Percentiles rank a stretch among this genome's conserved stretches.
Evolutionary conservation across 2,113 vertebrate species (phyloP).

Genomic region (Chrysemys picta): DNA sequence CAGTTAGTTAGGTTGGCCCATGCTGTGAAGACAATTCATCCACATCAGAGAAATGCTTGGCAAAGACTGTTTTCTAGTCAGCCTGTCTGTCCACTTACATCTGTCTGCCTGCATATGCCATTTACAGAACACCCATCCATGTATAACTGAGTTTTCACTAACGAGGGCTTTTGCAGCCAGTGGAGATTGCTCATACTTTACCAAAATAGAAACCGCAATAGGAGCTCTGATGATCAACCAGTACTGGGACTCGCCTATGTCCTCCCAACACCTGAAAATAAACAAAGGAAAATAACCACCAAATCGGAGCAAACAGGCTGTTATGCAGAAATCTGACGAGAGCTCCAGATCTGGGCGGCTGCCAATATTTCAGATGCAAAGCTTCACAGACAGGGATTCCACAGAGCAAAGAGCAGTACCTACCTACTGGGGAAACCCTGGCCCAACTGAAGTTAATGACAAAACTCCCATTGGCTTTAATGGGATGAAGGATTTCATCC

Average conservation of each 20-base stretch:
- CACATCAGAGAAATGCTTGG: neutral
- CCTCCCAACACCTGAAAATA: slow-evolving; percentile 93
- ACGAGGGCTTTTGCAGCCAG: slow-evolving; percentile 37
- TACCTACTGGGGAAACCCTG: neutral
- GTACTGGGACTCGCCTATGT: slow-evolving; percentile 82
- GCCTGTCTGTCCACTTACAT: neutral
- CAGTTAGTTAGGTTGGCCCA: neutral
- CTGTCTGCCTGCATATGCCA: neutral
- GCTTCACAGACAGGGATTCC: neutral
- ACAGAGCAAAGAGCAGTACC: neutral
- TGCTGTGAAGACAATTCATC: neutral
- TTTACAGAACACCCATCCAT: neutral
- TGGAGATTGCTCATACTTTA: slow-evolving; percentile 78
- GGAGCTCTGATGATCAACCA: slow-evolving; percentile 98
- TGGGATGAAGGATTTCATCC: neutral
- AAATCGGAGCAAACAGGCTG: neutral
- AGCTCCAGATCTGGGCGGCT: neutral
- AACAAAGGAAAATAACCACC: slow-evolving; percentile 29
- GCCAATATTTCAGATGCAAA: neutral
- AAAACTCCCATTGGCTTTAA: neutral
- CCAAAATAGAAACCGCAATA: slow-evolving; percentile 90
- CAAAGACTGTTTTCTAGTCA: neutral
- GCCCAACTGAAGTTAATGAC: neutral
- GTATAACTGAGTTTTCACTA: neutral
- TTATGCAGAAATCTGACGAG: neutral